Evolutionary conservation across 2,888 invertebrate genomes (phyloP).

Genomic region (Spisula solida): DNA sequence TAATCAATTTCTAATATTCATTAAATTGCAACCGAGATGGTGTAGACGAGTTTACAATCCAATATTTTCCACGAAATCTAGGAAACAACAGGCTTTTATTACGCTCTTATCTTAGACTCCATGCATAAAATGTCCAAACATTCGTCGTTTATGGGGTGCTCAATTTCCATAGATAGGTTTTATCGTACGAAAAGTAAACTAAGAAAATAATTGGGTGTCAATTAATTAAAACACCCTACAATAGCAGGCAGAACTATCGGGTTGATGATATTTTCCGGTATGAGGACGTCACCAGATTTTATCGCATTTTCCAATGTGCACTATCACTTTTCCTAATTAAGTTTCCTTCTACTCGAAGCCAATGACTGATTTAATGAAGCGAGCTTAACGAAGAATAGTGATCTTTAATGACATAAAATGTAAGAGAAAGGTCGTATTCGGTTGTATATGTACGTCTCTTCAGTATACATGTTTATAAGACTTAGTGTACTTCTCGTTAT

Average conservation of each 20-base stretch:
- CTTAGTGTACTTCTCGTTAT: too few relatives aligned
- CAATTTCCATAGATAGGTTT: constrained; percentile 58
- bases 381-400: not conserved
- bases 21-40: constrained; percentile 35
- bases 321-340: constrained; percentile 31
- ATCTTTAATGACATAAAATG: not conserved
- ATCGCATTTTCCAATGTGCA: constrained; percentile 23
- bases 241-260: constrained; percentile 40
- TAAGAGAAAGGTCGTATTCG: too few relatives aligned
- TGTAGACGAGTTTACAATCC: constrained; percentile 37
- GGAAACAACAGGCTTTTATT: constrained; percentile 49
- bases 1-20: constrained; percentile 62
- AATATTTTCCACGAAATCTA: constrained; percentile 34
- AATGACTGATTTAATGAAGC: not conserved
- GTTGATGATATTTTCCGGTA: constrained; percentile 29
- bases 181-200: constrained; percentile 63
- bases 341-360: not conserved
- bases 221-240: constrained; percentile 58
- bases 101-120: constrained; percentile 53
- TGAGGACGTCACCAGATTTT: constrained; percentile 40
- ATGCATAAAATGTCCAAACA: constrained; percentile 61
- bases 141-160: constrained; percentile 61
- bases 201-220: constrained; percentile 60
- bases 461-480: too few relatives aligned
- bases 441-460: too few relatives aligned